Evolutionary conservation across 1,140 invertebrate genomes (phyloP).

Genomic region (Episyrphus balteatus): DNA sequence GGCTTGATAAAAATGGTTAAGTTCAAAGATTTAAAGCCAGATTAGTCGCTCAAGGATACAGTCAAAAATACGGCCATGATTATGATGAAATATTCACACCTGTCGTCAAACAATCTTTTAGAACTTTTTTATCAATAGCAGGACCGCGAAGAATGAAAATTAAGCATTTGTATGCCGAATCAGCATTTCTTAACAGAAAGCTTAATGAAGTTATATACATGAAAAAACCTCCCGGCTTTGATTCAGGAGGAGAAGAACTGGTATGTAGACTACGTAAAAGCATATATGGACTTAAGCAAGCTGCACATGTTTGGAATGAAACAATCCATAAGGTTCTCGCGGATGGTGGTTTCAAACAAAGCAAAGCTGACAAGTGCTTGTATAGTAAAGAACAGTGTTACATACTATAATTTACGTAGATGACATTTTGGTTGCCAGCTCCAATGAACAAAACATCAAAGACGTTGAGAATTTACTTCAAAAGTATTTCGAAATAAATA

Average conservation of each 20-base stretch:
- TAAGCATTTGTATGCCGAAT: slow-evolving; percentile 32
- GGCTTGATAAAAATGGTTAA: slow-evolving; percentile 2
- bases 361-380: not conserved
- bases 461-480: not conserved
- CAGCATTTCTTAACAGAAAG: slow-evolving; percentile 23
- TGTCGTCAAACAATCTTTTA: slow-evolving; percentile 7
- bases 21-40: slow-evolving; percentile 26
- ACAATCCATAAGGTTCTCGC: not conserved
- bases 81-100: slow-evolving; percentile 17
- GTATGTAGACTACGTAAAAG: too few relatives aligned
- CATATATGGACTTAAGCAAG: slow-evolving; percentile 3
- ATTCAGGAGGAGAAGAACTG: too few relatives aligned
- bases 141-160: slow-evolving; percentile 11
- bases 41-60: slow-evolving; percentile 32
- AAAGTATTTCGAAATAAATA: not conserved
- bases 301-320: not conserved
- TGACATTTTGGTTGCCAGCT: not conserved
- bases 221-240: not conserved
- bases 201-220: slow-evolving; percentile 36
- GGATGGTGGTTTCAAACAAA: too few relatives aligned
- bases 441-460: not conserved
- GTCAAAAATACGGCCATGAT: slow-evolving; percentile 25
- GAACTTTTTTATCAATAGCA: slow-evolving; percentile 3
- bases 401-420: slow-evolving; percentile 1
- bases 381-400: not conserved